Conservation (phyloP, 1,140 invertebrate species). For the Cydia fagiglandana region DNA sequence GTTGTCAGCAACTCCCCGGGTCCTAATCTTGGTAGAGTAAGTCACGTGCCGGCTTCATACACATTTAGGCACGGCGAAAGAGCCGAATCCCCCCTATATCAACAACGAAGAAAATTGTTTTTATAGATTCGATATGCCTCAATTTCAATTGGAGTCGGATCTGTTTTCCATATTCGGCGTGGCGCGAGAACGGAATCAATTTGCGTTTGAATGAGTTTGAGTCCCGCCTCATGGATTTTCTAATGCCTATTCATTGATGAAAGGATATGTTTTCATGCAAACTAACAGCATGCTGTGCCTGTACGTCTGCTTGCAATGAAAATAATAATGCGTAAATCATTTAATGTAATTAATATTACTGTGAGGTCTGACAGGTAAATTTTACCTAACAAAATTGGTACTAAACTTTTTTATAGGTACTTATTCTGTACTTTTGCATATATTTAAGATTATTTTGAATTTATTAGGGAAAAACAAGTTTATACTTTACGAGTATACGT, state of each 20-base stretch:
- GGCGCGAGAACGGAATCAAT: constrained; percentile 53
- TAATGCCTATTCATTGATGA: constrained; percentile 46
- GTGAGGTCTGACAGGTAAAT: background rate
- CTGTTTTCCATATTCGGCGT: constrained; percentile 55
- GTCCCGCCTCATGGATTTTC: constrained; percentile 35
- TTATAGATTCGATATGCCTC: constrained; percentile 71
- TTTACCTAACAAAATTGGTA: too few species aligned
- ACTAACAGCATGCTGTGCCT: background rate
- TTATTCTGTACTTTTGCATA: too few species aligned
- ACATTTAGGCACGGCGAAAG: constrained; percentile 59
- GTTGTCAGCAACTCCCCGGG: constrained; percentile 41
- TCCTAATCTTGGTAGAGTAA: constrained; percentile 56
- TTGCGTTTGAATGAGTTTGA: constrained; percentile 51
- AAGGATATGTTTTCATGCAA: constrained; percentile 21
- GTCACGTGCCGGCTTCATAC: constrained; percentile 63
- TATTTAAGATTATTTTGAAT: too few species aligned
- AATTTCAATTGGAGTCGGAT: constrained; percentile 63
- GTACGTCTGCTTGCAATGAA: background rate
- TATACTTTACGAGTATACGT: too few species aligned
- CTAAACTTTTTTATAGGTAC: too few species aligned
- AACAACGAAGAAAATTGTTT: constrained; percentile 71
- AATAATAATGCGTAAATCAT: background rate
- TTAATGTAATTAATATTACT: background rate
- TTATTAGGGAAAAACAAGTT: too few species aligned
- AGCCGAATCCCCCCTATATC: constrained; percentile 58